phyloP scores from a whole-genome alignment of 2,797 vertebrate genomes.

The Cirrhinus mrigala region DNA sequence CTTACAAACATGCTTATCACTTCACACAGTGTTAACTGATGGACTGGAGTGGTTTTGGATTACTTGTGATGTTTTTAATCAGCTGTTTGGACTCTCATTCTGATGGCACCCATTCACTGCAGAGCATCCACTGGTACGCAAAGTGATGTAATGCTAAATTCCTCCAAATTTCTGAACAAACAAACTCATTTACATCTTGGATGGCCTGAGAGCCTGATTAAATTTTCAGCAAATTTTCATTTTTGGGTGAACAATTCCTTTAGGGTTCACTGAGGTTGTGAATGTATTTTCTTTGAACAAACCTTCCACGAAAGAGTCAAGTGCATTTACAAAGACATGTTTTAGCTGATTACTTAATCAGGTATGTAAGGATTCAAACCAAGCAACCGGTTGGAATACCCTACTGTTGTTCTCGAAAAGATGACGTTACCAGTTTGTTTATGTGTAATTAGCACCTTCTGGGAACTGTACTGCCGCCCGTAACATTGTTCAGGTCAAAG shows the following conservation, averaged over 20 bases:
- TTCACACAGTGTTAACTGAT: neutral
- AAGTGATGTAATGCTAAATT: neutral
- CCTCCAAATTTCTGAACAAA: neutral
- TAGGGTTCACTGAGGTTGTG: neutral
- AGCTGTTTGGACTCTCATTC: neutral
- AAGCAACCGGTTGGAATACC: neutral
- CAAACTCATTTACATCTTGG: neutral
- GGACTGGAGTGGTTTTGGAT: neutral
- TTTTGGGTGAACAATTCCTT: neutral
- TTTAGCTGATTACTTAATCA: neutral
- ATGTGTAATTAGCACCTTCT: neutral
- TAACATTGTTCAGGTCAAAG: neutral
- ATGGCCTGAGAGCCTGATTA: neutral
- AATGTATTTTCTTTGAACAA: neutral
- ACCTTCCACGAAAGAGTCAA: neutral
- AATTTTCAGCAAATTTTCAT: neutral
- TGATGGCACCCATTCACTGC: neutral
- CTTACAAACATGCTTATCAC: neutral
- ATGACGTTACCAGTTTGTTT: neutral
- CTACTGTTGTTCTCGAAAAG: neutral
- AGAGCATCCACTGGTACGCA: neutral
- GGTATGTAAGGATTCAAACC: neutral
- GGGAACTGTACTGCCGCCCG: neutral
- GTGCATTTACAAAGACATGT: neutral
- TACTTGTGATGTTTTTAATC: neutral